These are phyloP conservation scores for Anneissia japonica DNA, from an alignment of 35 echinoderm and acorn worm genomes.

Conservation along the genomic window DNA sequence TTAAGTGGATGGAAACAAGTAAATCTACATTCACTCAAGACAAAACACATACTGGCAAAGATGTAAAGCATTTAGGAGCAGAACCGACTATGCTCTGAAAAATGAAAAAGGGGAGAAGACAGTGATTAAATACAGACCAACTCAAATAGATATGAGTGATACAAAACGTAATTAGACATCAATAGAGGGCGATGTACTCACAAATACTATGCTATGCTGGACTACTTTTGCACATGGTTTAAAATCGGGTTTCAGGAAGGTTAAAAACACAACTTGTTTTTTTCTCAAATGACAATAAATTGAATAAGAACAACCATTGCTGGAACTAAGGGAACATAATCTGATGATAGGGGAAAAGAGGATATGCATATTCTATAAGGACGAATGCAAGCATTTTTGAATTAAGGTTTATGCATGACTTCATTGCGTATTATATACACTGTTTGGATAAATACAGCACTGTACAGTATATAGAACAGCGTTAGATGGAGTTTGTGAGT, in stretches of 20 bases:
- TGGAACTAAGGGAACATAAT: too few relatives aligned
- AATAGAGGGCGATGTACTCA: background rate
- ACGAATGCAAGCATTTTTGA: too few relatives aligned
- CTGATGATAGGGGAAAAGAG: too few relatives aligned
- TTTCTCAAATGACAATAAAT: too few relatives aligned
- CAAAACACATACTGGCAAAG: background rate
- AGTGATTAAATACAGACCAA: background rate
- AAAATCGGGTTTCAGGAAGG: background rate
- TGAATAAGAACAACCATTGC: too few relatives aligned
- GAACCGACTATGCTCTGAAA: slow-evolving; percentile 1
- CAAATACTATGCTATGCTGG: background rate
- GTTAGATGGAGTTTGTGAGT: too few relatives aligned
- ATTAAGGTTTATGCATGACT: too few relatives aligned
- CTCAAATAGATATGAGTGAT: background rate
- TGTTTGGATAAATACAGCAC: too few relatives aligned
- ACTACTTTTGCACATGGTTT: background rate
- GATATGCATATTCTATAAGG: too few relatives aligned
- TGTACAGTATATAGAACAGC: too few relatives aligned
- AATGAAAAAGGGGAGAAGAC: background rate
- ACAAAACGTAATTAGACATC: background rate
- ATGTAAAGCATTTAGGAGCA: background rate
- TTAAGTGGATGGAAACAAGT: background rate
- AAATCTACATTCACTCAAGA: background rate
- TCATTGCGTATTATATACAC: too few relatives aligned
- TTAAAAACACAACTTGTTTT: too few relatives aligned